phyloP scores from a whole-genome alignment of 2,888 invertebrate species.

The Dilophus febrilis region DNA sequence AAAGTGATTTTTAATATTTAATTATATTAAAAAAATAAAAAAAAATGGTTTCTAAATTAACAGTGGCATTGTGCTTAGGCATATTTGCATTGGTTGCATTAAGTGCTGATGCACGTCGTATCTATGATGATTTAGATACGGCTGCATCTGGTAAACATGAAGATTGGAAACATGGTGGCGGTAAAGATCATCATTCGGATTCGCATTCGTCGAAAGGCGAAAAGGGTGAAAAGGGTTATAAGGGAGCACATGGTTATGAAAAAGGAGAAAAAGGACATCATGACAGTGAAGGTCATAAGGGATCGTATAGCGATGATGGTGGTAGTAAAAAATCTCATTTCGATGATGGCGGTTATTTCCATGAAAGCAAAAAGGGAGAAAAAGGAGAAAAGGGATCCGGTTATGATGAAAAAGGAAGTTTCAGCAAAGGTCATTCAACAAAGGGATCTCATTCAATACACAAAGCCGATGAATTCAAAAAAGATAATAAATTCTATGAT shows the following conservation, averaged over 20 bases:
- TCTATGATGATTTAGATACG: conserved; percentile 20
- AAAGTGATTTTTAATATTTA: too few species aligned
- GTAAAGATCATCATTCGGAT: conserved; percentile 46
- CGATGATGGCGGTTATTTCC: conserved; percentile 29
- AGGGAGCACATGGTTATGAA: conserved; percentile 47
- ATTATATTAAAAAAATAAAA: neutral
- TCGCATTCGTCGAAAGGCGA: conserved; percentile 48
- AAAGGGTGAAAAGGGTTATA: conserved; percentile 54
- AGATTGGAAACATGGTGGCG: conserved; percentile 36
- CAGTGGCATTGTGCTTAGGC: conserved; percentile 10
- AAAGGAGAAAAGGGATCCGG: conserved; percentile 34
- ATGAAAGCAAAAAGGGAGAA: conserved; percentile 34
- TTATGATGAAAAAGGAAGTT: conserved; percentile 41
- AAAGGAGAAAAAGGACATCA: conserved; percentile 54
- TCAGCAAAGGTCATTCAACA: conserved; percentile 70
- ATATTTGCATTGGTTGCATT: conserved; percentile 8
- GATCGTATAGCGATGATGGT: conserved; percentile 32
- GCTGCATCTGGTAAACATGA: conserved; percentile 25
- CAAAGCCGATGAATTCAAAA: conserved; percentile 71
- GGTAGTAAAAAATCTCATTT: conserved; percentile 34
- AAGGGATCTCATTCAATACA: conserved; percentile 75
- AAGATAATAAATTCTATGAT: conserved; percentile 73
- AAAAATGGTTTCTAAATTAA: conserved; percentile 10
- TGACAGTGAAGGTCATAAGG: conserved; percentile 40
- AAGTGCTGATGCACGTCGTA: conserved; percentile 7